These are phyloP conservation scores for Saccostrea cuccullata DNA, from an alignment of 1,140 invertebrate species.

Conservation along the genomic window DNA sequence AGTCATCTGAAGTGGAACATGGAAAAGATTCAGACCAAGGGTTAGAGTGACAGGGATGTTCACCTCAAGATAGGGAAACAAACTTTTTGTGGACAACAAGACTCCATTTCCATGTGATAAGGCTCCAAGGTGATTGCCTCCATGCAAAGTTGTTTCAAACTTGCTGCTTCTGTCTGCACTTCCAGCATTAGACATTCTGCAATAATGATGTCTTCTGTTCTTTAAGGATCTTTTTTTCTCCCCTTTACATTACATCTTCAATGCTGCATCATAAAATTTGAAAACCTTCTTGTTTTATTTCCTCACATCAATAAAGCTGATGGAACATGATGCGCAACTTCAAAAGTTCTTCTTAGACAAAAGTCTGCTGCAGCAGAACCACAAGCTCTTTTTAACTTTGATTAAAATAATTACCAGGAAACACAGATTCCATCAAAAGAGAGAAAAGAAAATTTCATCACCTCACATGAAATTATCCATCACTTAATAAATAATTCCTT, in stretches of 20 bases:
- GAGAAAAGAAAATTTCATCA: background rate
- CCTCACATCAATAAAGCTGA: background rate
- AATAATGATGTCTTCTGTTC: background rate
- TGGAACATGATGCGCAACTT: background rate
- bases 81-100: slow-evolving; percentile 1
- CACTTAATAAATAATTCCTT: background rate
- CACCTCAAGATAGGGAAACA: background rate
- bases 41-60: slow-evolving; percentile 19
- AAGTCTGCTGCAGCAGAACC: background rate
- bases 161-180: background rate
- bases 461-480: background rate
- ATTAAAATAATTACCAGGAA: background rate
- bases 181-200: background rate
- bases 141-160: background rate
- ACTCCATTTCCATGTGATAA: background rate
- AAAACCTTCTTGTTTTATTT: slow-evolving; percentile 10
- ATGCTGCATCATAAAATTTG: slow-evolving; percentile 9
- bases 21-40: background rate
- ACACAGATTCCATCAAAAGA: background rate
- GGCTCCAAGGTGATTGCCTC: slow-evolving; percentile 13
- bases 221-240: background rate
- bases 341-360: slow-evolving; percentile 6
- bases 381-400: background rate
- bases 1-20: slow-evolving; percentile 16
- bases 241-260: background rate